Evolutionary conservation across 2,888 invertebrate species (phyloP).

Genomic region (Cheilosia urbana): DNA sequence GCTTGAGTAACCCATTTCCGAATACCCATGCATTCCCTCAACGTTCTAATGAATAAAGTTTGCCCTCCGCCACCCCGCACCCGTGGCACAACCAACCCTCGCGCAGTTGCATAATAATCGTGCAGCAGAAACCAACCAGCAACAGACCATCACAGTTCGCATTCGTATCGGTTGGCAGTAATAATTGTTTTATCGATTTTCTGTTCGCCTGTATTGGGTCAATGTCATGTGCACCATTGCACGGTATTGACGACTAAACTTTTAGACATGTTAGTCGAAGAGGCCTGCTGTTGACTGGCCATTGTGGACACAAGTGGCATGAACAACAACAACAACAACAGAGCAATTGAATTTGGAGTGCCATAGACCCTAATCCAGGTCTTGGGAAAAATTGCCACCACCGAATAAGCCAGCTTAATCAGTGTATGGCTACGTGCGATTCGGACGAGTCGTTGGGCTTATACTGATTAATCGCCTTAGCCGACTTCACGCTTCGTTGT

Average conservation of each 20-base stretch:
- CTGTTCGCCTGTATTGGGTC: constrained; percentile 51
- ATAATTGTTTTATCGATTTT: constrained; percentile 73
- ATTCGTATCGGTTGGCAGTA: constrained; percentile 26
- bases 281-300: constrained; percentile 39
- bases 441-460: background rate
- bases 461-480: constrained; percentile 11
- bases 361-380: constrained; percentile 18
- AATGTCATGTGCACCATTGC: constrained; percentile 61
- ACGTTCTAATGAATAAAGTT: constrained; percentile 72
- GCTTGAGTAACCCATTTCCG: constrained; percentile 69
- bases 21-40: constrained; percentile 69
- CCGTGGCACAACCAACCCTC: constrained; percentile 22
- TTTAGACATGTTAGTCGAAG: background rate
- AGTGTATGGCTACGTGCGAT: background rate
- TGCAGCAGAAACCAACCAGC: constrained; percentile 38
- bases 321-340: constrained; percentile 12
- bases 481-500: constrained; percentile 16
- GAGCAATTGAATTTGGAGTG: constrained; percentile 14
- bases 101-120: constrained; percentile 65
- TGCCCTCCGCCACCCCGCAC: constrained; percentile 7
- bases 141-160: constrained; percentile 58
- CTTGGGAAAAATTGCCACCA: constrained; percentile 12
- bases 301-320: constrained; percentile 54
- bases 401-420: constrained; percentile 52
- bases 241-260: constrained; percentile 33